Evolutionary conservation across 2,797 vertebrate genomes (phyloP), one percentile per base, ranked within the genome.

Genomic region (Poliocrania exsul): DNA sequence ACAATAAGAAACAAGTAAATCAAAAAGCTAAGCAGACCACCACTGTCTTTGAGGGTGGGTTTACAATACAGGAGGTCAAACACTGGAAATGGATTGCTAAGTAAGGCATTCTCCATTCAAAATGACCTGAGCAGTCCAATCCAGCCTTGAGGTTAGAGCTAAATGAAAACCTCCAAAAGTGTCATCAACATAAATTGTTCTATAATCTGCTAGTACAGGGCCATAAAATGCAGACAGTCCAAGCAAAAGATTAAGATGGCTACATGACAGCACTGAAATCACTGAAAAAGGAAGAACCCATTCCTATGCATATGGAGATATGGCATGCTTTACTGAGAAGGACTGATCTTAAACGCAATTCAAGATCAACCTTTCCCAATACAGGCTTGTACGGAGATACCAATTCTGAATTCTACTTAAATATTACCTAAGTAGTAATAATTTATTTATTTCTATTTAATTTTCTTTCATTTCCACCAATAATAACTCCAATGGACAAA

Each of bases 11-110:
- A 44, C 17, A 67, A 80, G 28, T 44, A 58, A 38, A 17, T 50
- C 26, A 50, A 74, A 86, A 86, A 65, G 9, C 26, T 51, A 54
- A 70, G 40, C 46, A 69, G 50, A n/a, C 4, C 21, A 58, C 16
- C 13, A 25, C 0, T 37, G 5, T 51, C 20, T 51, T 51, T 8
- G 15, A 5, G 9, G 3, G 11, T 5, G 5, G 16, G 33, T 56
- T 88, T 83, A 56, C 16, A 56, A 29, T 28, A 51, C 50, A 51
- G 28, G 50, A 51, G 50, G 25, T n/a, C 35, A 78, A 54, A 58
- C 54, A 72, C 21, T 53, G 33, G 28, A 29, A 91, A 58, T 5
- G 9, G 24, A 53, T 15, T 35, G n/a, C 18, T 38, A 79, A 42
- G 11, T 42, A 70, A 57, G 28, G 38, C 53, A 62, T 67, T 53